Base-by-base conservation (phyloP, 2,797 vertebrate genomes). In the Phrynocephalus guinanensis region DNA sequence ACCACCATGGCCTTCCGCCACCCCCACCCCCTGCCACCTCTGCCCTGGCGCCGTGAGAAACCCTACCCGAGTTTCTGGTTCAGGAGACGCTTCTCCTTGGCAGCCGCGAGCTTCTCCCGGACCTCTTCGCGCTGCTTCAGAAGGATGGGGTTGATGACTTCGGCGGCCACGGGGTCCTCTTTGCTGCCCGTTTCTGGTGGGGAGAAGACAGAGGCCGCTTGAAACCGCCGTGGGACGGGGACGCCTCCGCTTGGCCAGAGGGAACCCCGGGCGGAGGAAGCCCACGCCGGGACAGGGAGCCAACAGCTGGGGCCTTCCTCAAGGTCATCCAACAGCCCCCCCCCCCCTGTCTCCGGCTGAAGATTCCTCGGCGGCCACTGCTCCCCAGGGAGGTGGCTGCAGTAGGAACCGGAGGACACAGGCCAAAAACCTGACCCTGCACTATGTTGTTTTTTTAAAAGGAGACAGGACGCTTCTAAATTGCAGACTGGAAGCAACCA, bases 11-110 rank as follows among this genome's bases (percentile, higher is more conserved):
- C 38, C 38, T 1, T 44, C 38, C 38, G 38, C 38, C 38, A 1
- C 3, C 5, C 38, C 38, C 38, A 0, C 38, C 38, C 13, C 52
- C 52, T 1, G 9, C 52, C 33, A 33, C 33, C 52, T 6, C 52
- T 56, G 13, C 9, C 52, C 52, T 56, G 10, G 73, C 5, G 9
- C 1, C 20, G 26, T 15, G 7, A 18, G 28, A 38, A 33, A n/a
- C 2, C 0, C 86, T 93, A 97, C 97, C 98, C 98, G 73, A 99
- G 90, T 91, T 98, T 98, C 92, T 98, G 95, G 93, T 99, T 99
- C 15, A 97, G 96, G 18, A 98, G 96, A 6, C 98, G 97, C 87
- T 99, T 99, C 86, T 98, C 98, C 93, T 99, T 99, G 91, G 98
- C 94, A 0, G 98, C 98, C 0, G 98, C 98, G 3, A 99, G 96